Evolutionary conservation across 2,888 invertebrate species (phyloP).

Genomic region (Cancer borealis): DNA sequence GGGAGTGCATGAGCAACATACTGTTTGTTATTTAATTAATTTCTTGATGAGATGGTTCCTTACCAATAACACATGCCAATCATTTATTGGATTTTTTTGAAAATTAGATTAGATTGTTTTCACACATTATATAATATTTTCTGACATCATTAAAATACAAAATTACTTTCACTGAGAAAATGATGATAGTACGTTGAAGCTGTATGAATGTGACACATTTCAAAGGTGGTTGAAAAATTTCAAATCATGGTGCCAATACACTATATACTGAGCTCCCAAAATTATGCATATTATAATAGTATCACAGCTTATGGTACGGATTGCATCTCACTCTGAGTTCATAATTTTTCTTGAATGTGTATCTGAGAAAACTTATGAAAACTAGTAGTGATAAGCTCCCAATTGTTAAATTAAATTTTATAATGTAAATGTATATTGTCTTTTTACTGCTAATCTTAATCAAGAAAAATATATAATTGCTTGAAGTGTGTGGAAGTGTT

Average conservation of each 20-base stretch:
- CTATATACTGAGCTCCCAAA: slow-evolving; percentile 8
- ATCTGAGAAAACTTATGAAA: neutral
- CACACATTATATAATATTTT: neutral
- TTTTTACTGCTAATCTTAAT: slow-evolving; percentile 10
- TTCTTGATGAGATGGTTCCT: neutral
- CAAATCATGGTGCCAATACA: neutral
- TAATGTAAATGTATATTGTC: slow-evolving; percentile 23
- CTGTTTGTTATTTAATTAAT: neutral
- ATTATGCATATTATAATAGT: neutral
- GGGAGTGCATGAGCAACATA: neutral
- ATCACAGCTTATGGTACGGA: neutral
- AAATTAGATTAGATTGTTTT: neutral
- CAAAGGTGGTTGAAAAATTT: neutral
- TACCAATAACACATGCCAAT: neutral
- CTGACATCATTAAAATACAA: neutral
- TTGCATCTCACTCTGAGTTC: neutral
- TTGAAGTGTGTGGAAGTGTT: slow-evolving; percentile 12
- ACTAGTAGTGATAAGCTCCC: neutral
- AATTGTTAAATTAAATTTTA: slow-evolving; percentile 1
- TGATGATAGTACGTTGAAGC: neutral
- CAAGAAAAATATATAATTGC: neutral
- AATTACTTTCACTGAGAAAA: neutral
- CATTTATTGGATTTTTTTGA: neutral
- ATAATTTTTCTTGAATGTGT: neutral
- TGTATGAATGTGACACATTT: neutral